Evolutionary conservation across 2,113 vertebrate species (phyloP), one percentile per base, ranked within the genome.

Genomic region (Cnemophilus loriae): DNA sequence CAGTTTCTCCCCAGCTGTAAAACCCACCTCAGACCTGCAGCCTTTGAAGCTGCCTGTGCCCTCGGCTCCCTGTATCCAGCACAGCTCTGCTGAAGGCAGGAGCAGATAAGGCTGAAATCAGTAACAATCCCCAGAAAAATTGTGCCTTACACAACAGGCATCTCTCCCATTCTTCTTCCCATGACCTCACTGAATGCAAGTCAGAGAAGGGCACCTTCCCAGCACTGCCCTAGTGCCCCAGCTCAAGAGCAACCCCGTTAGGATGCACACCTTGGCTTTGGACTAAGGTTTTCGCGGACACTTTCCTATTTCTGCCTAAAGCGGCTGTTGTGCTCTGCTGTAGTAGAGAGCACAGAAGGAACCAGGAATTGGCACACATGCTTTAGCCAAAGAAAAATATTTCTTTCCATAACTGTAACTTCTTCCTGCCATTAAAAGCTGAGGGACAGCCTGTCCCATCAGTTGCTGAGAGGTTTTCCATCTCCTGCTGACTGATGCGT

Each of bases 101-200:
- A 76, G n/a, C 28, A 44, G n/a, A 0, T 18, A 42, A 39, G 50
- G 56, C 47, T 59, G 47, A 35, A 42, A 46, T 41, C 10, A 11
- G 0, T 5, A 12, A 42, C 16, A 21, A 32, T 8, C 41, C 46
- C 35, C 77, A 55, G 6, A 26, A 44, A 39, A 81, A 27, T 0
- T 2, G 27, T 2, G 0, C 73, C 20, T 49, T 10, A 9, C 26
- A 20, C 27, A 44, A n/a, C 0, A 10, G 4, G 26, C 16, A 32
- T 28, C 59, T 68, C 53, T 5, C 44, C 55, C 39, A 7, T 20
- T 88, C 27, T 30, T 28, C 13, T 5, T 23, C 52, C 63, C 63
- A 35, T n/a, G 53, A 6, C 20, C 47, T 37, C 11, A 1, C 27
- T 11, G 33, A 19, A 13, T 2, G 0, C 0, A 1, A n/a, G 55